Conservation (phyloP, 2,113 vertebrate genomes). For the Andinoacara biseriatus region DNA sequence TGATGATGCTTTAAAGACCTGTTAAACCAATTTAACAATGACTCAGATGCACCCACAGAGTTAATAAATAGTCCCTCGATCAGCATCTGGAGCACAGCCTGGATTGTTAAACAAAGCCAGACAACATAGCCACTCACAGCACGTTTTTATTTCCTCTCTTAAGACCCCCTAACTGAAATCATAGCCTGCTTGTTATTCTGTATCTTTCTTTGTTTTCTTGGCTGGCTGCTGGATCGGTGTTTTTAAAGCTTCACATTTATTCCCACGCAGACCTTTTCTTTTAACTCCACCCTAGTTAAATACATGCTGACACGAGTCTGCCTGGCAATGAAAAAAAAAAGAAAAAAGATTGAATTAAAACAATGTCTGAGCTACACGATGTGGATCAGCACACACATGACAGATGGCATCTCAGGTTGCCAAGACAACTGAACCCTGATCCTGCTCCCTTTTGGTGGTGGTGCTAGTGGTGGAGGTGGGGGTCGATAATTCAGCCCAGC, state of each 20-base stretch:
- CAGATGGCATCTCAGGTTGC: conserved; percentile 81
- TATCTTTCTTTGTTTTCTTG: background rate
- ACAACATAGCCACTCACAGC: conserved; percentile 1
- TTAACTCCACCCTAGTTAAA: conserved; percentile 24
- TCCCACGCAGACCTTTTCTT: background rate
- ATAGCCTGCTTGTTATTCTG: background rate
- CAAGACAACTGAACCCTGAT: conserved; percentile 79
- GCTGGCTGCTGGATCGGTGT: background rate
- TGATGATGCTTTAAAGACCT: conserved; percentile 55
- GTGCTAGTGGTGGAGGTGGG: conserved; percentile 17
- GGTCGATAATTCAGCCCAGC: conserved; percentile 59
- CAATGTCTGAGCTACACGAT: conserved; percentile 68
- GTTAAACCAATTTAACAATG: conserved; percentile 57
- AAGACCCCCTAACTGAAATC: background rate
- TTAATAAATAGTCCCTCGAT: conserved; percentile 44
- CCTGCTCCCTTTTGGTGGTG: conserved; percentile 39
- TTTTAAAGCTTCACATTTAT: conserved; percentile 4
- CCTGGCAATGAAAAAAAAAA: conserved; percentile 50
- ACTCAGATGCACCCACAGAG: conserved; percentile 55
- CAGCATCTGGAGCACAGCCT: conserved; percentile 39
- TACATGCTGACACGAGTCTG: conserved; percentile 22
- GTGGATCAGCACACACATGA: conserved; percentile 75
- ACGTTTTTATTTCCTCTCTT: background rate
- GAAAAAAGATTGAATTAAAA: conserved; percentile 73
- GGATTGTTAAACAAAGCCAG: conserved; percentile 32